Base-by-base conservation (phyloP, 2,888 invertebrate species). In the Machimus atricapillus region DNA sequence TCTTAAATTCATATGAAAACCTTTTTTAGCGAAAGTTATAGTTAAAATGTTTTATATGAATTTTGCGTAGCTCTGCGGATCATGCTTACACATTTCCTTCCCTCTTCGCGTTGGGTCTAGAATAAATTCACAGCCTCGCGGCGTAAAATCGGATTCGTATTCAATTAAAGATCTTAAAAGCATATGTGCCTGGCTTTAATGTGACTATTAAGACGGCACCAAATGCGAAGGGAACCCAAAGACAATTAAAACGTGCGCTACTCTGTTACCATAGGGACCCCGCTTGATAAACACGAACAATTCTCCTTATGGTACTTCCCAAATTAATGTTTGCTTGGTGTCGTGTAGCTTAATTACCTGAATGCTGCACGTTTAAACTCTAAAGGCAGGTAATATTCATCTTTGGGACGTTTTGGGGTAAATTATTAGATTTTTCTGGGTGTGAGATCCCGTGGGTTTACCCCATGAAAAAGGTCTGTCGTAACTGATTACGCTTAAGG, bases 121-220 rank as follows among this genome's bases (percentile, higher is more conserved):
- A 27, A 78, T 78, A 46, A 78, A 40, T 78, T 78, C 46, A 46
- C 40, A 78, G 40, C 9, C 40, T 23, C 37, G 78, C 78, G 46
- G 43, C 37, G 43, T 78, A 43, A 78, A 78, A 78, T 78, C 40
- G 78, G 46, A 78, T 78, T 78, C 78, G 78, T 46, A 78, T 78
- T 78, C 78, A 78, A 78, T 78, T 78, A 78, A 78, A 46, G 78
- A 78, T 78, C 78, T 78, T 78, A 78, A 78, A 46, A 78, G 78
- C 78, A 78, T 46, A 27, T 78, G 78, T 78, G 78, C 78, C 46
- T 43, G 43, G 46, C 19, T 78, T 78, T 78, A 78, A 78, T 78
- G 78, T 43, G 23, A 43, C 78, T 46, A 27, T 78, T 46, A 78
- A 40, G 43, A 43, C n/a, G n/a, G 43, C 12, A 78, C 37, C 40